phyloP scores from a whole-genome alignment of 1,140 invertebrate genomes.

The Callitettix versicolor region DNA sequence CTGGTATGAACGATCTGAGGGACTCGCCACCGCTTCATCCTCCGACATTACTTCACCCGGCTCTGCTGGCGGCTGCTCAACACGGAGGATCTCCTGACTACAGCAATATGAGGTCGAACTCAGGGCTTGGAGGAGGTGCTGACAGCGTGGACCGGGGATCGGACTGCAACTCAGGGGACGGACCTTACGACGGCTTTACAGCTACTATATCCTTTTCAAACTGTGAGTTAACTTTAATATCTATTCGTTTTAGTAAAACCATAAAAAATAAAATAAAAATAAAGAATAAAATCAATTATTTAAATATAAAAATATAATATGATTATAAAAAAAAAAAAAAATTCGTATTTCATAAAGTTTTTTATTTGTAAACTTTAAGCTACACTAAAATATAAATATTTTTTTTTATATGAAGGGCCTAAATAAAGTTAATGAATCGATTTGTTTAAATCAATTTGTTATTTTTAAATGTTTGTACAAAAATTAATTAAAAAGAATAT shows the following conservation, averaged over 20 bases:
- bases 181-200: slow-evolving; percentile 79
- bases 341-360: no score
- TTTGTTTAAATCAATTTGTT: no score
- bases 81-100: slow-evolving; percentile 59
- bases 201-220: slow-evolving; percentile 86
- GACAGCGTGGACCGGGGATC: slow-evolving; percentile 73
- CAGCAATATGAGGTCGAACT: slow-evolving; percentile 49
- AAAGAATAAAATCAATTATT: background rate
- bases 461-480: no score
- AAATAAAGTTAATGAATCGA: no score
- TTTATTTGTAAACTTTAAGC: no score
- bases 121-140: slow-evolving; percentile 18
- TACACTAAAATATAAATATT: no score
- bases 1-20: slow-evolving; percentile 24
- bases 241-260: no score
- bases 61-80: slow-evolving; percentile 62
- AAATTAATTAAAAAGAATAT: no score
- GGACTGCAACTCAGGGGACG: slow-evolving; percentile 79
- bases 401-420: no score
- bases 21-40: slow-evolving; percentile 29
- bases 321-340: no score
- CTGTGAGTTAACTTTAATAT: background rate
- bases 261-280: background rate
- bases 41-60: slow-evolving; percentile 44
- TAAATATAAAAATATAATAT: background rate